Percentiles rank a stretch among this genome's conserved stretches.
Conservation (phyloP, 2,113 vertebrate genomes). For the Vulpes ferrilata region DNA sequence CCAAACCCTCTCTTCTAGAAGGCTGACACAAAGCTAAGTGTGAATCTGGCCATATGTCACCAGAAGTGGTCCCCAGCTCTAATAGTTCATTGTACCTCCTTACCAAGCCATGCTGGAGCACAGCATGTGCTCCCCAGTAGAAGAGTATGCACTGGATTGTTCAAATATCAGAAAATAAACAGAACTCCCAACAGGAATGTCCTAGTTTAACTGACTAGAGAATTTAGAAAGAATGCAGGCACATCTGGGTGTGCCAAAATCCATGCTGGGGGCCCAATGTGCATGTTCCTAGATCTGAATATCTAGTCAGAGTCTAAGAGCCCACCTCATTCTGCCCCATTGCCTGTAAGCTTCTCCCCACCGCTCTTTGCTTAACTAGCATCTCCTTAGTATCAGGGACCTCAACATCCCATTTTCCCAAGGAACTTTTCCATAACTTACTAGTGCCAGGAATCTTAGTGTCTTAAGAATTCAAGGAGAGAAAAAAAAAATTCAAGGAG, state of each 20-base stretch:
- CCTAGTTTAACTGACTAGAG: not conserved
- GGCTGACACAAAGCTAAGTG: conserved; percentile 64
- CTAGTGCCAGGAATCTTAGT: not conserved
- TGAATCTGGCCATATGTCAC: conserved; percentile 11
- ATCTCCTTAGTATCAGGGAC: not conserved
- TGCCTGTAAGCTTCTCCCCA: rapidly evolving
- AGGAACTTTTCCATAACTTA: not conserved
- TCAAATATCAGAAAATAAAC: conserved; percentile 39
- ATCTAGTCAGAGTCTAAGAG: not conserved
- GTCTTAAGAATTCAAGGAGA: not conserved
- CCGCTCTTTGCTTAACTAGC: not conserved
- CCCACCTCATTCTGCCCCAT: not conserved
- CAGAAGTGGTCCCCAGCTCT: conserved; percentile 45
- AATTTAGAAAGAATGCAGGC: not conserved
- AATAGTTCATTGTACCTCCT: conserved; percentile 66
- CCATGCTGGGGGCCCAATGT: not conserved
- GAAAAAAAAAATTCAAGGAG: too few species aligned
- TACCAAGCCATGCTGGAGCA: conserved; percentile 35
- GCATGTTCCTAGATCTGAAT: not conserved
- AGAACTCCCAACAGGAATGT: not conserved
- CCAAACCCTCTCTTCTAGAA: conserved; percentile 72
- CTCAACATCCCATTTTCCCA: not conserved
- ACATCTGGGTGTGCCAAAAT: not conserved
- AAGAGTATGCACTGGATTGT: not conserved
- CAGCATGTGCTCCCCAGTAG: not conserved